These are phyloP conservation scores for Cephalopterus ornatus DNA, from an alignment of 2,113 vertebrate species.

Conservation along the genomic window DNA sequence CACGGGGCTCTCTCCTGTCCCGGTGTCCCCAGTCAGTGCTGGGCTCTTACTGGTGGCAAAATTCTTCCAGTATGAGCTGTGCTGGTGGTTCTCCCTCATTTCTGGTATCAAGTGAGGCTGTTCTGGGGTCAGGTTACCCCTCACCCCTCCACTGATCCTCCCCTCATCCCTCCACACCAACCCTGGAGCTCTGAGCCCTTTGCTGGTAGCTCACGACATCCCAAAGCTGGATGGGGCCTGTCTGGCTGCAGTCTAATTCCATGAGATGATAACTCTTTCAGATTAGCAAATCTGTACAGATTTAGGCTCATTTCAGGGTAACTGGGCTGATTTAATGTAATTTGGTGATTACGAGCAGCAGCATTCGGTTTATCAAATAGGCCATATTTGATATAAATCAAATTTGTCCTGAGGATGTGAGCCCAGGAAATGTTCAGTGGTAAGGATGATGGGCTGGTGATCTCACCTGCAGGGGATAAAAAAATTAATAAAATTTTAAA, in stretches of 20 bases:
- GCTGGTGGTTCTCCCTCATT: rapidly evolving
- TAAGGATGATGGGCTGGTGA: rapidly evolving
- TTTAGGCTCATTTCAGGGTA: background rate
- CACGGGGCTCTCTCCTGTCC: background rate
- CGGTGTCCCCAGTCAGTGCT: rapidly evolving
- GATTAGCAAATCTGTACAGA: background rate
- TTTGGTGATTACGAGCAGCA: background rate
- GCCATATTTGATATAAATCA: background rate
- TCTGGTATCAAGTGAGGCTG: rapidly evolving
- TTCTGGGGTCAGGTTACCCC: background rate
- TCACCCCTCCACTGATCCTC: background rate
- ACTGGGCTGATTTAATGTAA: background rate
- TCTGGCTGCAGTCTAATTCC: background rate
- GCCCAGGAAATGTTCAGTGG: background rate
- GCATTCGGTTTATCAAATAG: background rate
- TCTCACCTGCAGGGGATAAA: background rate
- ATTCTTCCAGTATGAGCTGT: rapidly evolving
- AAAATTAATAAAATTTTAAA: background rate
- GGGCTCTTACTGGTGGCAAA: rapidly evolving
- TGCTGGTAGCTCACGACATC: rapidly evolving
- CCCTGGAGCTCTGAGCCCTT: rapidly evolving
- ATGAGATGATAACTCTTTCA: rapidly evolving
- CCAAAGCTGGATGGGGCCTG: rapidly evolving
- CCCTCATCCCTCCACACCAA: rapidly evolving
- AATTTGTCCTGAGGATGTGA: background rate